phyloP scores from a whole-genome alignment of 1,140 invertebrate species.

The Drosophila setifemur region DNA sequence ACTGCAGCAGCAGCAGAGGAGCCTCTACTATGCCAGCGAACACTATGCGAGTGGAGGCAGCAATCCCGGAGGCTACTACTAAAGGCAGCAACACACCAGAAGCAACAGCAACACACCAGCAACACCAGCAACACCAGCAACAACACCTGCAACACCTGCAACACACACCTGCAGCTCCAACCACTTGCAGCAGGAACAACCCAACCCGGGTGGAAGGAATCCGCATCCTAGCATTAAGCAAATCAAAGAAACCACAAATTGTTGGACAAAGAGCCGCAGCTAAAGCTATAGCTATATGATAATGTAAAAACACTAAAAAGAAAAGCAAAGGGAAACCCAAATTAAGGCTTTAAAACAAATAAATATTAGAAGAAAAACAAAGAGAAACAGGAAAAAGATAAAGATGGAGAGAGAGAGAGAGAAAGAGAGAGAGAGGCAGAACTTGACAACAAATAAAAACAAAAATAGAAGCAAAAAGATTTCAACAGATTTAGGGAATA shows the following conservation, averaged over 20 bases:
- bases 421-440: not conserved
- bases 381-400: not conserved
- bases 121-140: slow-evolving; percentile 1
- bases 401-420: not conserved
- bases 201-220: not conserved
- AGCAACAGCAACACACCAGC: slow-evolving; percentile 14
- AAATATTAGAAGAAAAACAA: not conserved
- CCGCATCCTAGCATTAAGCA: not conserved
- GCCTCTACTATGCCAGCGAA: slow-evolving; percentile 35
- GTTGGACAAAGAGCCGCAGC: not conserved
- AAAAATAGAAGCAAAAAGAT: not conserved
- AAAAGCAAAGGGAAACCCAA: not conserved
- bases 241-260: not conserved
- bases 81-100: slow-evolving; percentile 1
- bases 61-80: slow-evolving; percentile 36
- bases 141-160: slow-evolving; percentile 1
- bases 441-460: not conserved
- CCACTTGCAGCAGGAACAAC: not conserved
- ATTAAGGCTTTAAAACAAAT: slow-evolving; percentile 20
- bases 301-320: not conserved
- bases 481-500: not conserved
- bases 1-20: slow-evolving; percentile 30
- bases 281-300: not conserved
- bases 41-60: slow-evolving; percentile 23
- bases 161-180: not conserved